Percentiles rank a stretch among this genome's conserved stretches.
phyloP scores from a whole-genome alignment of 1,140 invertebrate genomes.

The Alviniconcha marisindica region DNA sequence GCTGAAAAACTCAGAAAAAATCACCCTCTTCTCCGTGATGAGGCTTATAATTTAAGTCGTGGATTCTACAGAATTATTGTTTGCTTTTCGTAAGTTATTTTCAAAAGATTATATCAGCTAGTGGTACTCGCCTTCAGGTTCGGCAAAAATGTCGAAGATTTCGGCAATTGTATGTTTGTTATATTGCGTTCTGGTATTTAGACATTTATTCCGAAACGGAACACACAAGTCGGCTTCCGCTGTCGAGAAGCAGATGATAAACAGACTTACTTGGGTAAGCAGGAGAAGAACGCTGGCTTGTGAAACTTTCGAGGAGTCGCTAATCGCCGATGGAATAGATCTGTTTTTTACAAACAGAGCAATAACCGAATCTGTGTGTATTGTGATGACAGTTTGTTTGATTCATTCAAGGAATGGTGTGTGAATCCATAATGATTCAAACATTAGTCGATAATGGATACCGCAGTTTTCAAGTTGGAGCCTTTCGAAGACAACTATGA shows the following conservation, averaged over 20 bases:
- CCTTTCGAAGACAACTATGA: slow-evolving; percentile 81
- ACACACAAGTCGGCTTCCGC: not conserved
- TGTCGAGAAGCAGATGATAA: slow-evolving; percentile 42
- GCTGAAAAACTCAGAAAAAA: too few species aligned
- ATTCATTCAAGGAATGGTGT: not conserved
- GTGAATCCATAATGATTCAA: slow-evolving; percentile 31
- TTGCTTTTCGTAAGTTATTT: too few species aligned
- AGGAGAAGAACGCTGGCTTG: not conserved
- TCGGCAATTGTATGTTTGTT: too few species aligned
- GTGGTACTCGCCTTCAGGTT: too few species aligned
- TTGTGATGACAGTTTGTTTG: not conserved
- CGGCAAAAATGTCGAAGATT: too few species aligned
- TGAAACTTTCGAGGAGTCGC: not conserved
- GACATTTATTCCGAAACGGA: not conserved
- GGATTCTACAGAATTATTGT: too few species aligned
- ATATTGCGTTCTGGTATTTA: not conserved
- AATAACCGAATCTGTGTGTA: not conserved
- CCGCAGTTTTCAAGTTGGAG: slow-evolving; percentile 77
- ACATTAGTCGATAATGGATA: slow-evolving; percentile 72
- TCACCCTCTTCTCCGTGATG: too few species aligned
- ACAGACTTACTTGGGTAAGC: slow-evolving; percentile 4
- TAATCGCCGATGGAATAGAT: not conserved
- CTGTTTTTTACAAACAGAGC: not conserved
- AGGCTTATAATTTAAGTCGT: too few species aligned
- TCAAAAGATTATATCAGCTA: too few species aligned